Conservation (phyloP, 1,140 invertebrate species). For the Brachionus koreanus region DNA sequence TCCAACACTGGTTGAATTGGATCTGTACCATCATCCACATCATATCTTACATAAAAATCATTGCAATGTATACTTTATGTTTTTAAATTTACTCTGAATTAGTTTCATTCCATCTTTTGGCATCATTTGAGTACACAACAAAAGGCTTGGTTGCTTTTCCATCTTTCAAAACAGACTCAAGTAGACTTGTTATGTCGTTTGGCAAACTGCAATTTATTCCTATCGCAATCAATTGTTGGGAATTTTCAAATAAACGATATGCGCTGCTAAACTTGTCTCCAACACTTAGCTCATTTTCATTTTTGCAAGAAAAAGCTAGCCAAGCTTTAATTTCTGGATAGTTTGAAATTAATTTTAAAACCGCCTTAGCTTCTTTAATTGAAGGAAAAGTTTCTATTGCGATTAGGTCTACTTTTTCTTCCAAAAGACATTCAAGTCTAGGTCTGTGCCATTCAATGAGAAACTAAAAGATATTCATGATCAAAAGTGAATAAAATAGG, state of each 20-base stretch:
- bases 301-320: conserved; percentile 76
- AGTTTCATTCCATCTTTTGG: conserved; percentile 64
- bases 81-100: background rate
- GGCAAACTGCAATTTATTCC: conserved; percentile 81
- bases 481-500: background rate
- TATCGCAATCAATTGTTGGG: conserved; percentile 69
- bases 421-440: conserved; percentile 69
- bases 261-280: conserved; percentile 70
- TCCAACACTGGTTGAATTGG: conserved; percentile 61
- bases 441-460: conserved; percentile 76
- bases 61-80: background rate
- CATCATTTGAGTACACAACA: conserved; percentile 72
- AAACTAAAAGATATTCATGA: conserved; percentile 48
- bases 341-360: conserved; percentile 70
- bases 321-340: conserved; percentile 71
- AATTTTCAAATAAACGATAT: conserved; percentile 61
- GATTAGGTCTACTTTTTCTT: conserved; percentile 73
- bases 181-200: conserved; percentile 61
- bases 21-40: conserved; percentile 59
- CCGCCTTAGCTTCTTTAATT: conserved; percentile 71
- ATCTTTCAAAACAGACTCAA: conserved; percentile 59
- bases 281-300: conserved; percentile 52
- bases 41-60: conserved; percentile 51
- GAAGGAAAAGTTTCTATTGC: conserved; percentile 85
- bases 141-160: conserved; percentile 60